A percentile compares a stretch with the other conserved stretches of the same genome.
Conservation (phyloP, 2,888 invertebrate species). For the Rhamphomyia laevipes region DNA sequence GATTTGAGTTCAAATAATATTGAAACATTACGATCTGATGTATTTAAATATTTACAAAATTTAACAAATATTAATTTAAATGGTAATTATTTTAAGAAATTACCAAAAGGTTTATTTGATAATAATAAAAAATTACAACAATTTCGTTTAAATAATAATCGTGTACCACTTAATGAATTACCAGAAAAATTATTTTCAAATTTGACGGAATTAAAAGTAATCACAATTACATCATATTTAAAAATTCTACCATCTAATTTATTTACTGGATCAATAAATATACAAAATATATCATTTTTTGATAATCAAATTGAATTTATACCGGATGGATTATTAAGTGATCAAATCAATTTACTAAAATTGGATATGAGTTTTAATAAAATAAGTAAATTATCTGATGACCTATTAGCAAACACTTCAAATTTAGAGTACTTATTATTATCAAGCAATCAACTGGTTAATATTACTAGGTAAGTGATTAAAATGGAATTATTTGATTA, state of each 20-base stretch:
- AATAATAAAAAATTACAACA: slow-evolving; percentile 43
- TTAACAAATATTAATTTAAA: slow-evolving; percentile 52
- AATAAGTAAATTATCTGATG: slow-evolving; percentile 45
- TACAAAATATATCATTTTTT: slow-evolving; percentile 49
- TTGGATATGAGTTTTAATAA: slow-evolving; percentile 56
- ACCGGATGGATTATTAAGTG: slow-evolving; percentile 49
- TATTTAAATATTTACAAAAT: slow-evolving; percentile 50
- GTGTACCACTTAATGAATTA: slow-evolving; percentile 44
- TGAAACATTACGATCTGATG: slow-evolving; percentile 45
- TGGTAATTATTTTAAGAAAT: slow-evolving; percentile 50
- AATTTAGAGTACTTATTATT: slow-evolving; percentile 50
- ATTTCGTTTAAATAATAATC: slow-evolving; percentile 47
- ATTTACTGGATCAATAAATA: slow-evolving; percentile 45
- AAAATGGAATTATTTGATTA: background rate
- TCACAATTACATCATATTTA: slow-evolving; percentile 48
- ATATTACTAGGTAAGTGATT: slow-evolving; percentile 45
- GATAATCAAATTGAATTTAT: slow-evolving; percentile 45
- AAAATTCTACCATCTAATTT: slow-evolving; percentile 47
- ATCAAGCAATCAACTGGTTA: slow-evolving; percentile 48
- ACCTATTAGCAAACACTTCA: slow-evolving; percentile 44
- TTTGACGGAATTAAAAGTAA: slow-evolving; percentile 43
- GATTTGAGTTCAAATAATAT: slow-evolving; percentile 58
- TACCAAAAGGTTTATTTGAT: slow-evolving; percentile 49
- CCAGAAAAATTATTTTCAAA: slow-evolving; percentile 49
- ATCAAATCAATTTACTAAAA: slow-evolving; percentile 47